Conservation (phyloP, 1,140 invertebrate genomes). For the Hesperophylax magnus region DNA sequence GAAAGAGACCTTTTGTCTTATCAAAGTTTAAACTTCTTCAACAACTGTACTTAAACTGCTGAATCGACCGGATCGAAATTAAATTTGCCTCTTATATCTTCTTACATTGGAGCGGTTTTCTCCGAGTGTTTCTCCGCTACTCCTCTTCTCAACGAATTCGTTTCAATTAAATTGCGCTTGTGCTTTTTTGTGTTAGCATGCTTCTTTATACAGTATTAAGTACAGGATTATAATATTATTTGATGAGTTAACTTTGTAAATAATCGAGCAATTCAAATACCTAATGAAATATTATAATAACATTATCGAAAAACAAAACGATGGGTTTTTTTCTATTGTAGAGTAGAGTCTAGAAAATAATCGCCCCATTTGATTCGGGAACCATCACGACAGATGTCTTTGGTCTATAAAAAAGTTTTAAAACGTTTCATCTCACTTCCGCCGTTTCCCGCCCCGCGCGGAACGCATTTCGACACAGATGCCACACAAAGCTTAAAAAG, state of each 20-base stretch:
- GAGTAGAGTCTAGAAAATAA: not conserved
- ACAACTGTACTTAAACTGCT: slow-evolving; percentile 53
- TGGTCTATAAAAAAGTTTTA: slow-evolving; percentile 49
- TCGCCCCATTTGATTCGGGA: slow-evolving; percentile 26
- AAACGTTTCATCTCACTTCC: slow-evolving; percentile 46
- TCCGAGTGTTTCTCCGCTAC: not conserved
- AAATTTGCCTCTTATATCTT: slow-evolving; percentile 33
- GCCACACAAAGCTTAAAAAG: slow-evolving; percentile 45
- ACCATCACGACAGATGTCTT: slow-evolving; percentile 52
- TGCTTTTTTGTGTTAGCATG: too few species aligned
- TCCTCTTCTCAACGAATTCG: too few species aligned
- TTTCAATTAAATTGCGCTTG: too few species aligned
- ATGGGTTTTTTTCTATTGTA: not conserved
- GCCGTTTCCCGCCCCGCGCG: slow-evolving; percentile 9
- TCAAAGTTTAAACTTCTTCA: slow-evolving; percentile 52
- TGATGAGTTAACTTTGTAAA: too few species aligned
- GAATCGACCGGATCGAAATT: slow-evolving; percentile 53
- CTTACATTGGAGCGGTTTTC: not conserved
- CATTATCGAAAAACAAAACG: too few species aligned
- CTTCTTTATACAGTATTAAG: too few species aligned
- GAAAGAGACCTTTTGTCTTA: slow-evolving; percentile 40
- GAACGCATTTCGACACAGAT: slow-evolving; percentile 49
- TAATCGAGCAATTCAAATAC: too few species aligned
- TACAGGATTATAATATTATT: too few species aligned
- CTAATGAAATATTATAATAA: too few species aligned